Base-by-base conservation (phyloP, 2,888 invertebrate species). In the Plebejus argus region DNA sequence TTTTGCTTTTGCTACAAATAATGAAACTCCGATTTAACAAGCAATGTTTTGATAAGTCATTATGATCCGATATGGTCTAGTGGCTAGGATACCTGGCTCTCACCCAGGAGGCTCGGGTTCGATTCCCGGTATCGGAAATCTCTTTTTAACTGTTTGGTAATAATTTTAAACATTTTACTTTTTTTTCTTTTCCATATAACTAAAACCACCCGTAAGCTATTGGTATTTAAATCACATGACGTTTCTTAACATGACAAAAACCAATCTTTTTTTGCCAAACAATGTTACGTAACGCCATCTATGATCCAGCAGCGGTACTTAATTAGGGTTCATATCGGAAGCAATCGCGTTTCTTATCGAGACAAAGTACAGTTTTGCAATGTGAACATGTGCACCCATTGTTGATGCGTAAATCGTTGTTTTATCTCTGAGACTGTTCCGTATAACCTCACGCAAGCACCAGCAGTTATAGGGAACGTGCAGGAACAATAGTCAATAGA, bases 71-170 rank as follows among this genome's bases (percentile, higher is more conserved):
- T 94, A 95, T 94, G 94, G 94, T 95, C 95, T 95, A 95, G 95
- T 95, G 95, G 95, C 95, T 95, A 95, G 95, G 95, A 95, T 95
- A 95, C 95, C 95, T 95, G 95, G 95, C 95, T 95, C 94, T 95
- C 95, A 95, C 95, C 95, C 95, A 95, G 95, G 95, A 95, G 95
- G 95, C 95, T 95, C 95, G 95, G 95, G 95, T 95, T 95, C 95
- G 95, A 95, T 95, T 95, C 95, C 95, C 95, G 95, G 95, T 95
- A 95, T 94, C 95, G 95, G 95, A 95, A 95, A 79, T 56, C 0
- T 3, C 3, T 82, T 88, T 79, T 61, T 4, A 3, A 10, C 1
- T 8, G 20, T 3, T 20, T 61, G 0, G 7, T 1, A 58, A n/a
- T 1, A 8, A 7, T 58, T 56, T 20, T 10, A 1, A 20, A 10